Conservation (phyloP, 2,113 vertebrate genomes). For the Tyto alba region DNA sequence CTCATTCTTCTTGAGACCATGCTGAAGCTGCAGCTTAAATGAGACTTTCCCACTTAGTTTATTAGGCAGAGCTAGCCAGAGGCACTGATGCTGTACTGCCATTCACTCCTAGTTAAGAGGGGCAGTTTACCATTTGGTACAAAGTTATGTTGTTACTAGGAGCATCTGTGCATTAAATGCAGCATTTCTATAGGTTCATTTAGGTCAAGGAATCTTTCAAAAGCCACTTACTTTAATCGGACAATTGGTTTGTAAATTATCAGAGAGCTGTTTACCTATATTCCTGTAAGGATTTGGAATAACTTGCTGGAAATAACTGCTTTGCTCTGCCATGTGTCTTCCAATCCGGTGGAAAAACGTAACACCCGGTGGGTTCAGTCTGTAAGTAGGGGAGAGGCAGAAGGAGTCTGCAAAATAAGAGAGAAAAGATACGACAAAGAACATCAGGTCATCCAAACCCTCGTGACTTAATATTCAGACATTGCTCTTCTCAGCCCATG, state of each 20-base stretch:
- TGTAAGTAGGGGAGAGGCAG: not conserved
- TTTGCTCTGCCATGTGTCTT: not conserved
- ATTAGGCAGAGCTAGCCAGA: not conserved
- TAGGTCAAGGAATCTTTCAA: not conserved
- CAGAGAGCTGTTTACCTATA: not conserved
- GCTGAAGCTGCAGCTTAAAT: not conserved
- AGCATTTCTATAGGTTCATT: not conserved
- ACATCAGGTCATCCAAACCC: not conserved
- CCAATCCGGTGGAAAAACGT: not conserved
- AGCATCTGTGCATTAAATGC: not conserved
- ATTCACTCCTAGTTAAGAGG: not conserved
- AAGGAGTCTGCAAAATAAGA: not conserved
- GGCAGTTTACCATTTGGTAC: not conserved
- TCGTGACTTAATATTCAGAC: not conserved
- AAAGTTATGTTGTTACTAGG: not conserved
- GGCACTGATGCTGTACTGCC: not conserved
- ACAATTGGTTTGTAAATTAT: not conserved
- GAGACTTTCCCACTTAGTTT: not conserved
- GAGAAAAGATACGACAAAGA: not conserved
- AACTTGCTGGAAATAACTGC: not conserved
- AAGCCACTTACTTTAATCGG: not conserved
- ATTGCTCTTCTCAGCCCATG: rapidly evolving
- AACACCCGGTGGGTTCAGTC: not conserved
- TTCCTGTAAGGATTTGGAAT: not conserved
- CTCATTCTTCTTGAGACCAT: not conserved